phyloP scores from a whole-genome alignment of 2,797 vertebrate species.

The Xyrichtys novacula region DNA sequence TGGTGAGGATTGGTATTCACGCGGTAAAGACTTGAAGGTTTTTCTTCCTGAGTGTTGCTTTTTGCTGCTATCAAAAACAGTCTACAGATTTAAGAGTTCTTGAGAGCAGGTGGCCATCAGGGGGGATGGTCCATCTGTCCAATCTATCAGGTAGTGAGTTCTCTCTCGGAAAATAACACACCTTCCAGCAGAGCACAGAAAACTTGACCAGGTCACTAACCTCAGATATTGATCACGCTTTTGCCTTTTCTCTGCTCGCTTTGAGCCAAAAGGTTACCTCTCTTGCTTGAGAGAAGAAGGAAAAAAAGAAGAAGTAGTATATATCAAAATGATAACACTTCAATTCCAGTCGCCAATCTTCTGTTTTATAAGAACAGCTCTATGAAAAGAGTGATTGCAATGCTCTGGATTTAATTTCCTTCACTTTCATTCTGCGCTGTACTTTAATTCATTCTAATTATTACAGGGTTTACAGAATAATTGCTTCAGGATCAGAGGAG shows the following conservation, averaged over 20 bases:
- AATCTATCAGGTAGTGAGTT: slow-evolving; percentile 71
- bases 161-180: slow-evolving; percentile 56
- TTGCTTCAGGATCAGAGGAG: slow-evolving; percentile 73
- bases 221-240: slow-evolving; percentile 44
- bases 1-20: not conserved
- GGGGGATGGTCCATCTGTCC: slow-evolving; percentile 42
- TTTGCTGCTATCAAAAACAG: slow-evolving; percentile 22
- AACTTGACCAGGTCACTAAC: slow-evolving; percentile 45
- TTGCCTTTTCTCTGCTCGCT: slow-evolving; percentile 9
- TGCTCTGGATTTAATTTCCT: slow-evolving; percentile 46
- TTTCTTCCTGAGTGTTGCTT: not conserved
- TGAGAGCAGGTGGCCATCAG: slow-evolving; percentile 65
- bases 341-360: slow-evolving; percentile 9
- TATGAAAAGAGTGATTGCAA: slow-evolving; percentile 36
- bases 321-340: not conserved
- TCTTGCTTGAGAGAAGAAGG: slow-evolving; percentile 8
- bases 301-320: slow-evolving; percentile 6
- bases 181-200: slow-evolving; percentile 35
- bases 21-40: not conserved
- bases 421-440: slow-evolving; percentile 55
- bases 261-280: slow-evolving; percentile 38
- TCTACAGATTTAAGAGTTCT: slow-evolving; percentile 9
- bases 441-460: slow-evolving; percentile 75
- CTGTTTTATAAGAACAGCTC: slow-evolving; percentile 4
- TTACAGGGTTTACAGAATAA: slow-evolving; percentile 62